Evolutionary conservation across 1,140 invertebrate genomes (phyloP).

Genomic region (Cataglyphis hispanica): DNA sequence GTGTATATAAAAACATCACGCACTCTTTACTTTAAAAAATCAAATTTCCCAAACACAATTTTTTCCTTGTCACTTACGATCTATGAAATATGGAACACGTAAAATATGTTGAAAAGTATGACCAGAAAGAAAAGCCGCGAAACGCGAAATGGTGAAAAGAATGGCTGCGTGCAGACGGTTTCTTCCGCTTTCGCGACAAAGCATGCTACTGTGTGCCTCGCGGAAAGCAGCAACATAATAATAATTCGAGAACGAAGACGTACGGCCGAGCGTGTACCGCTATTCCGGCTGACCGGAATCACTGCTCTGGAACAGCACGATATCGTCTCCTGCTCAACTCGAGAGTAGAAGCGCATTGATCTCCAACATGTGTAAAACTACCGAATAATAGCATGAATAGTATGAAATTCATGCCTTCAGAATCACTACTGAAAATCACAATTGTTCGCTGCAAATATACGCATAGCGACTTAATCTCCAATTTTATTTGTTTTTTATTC

Average conservation of each 20-base stretch:
- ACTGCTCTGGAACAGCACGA: constrained; percentile 84
- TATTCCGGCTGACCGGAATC: constrained; percentile 86
- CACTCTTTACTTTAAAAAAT: neutral
- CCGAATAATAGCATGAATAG: neutral
- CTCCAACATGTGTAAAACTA: constrained; percentile 7
- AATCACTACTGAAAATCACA: neutral
- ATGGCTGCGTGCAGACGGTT: constrained; percentile 63
- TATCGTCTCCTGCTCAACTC: constrained; percentile 60
- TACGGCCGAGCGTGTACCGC: constrained; percentile 81
- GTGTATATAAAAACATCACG: neutral
- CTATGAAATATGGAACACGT: neutral
- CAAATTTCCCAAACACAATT: neutral
- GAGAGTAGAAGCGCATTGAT: constrained; percentile 56
- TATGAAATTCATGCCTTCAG: neutral
- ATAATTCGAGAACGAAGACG: constrained; percentile 80
- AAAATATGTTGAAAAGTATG: constrained; percentile 34
- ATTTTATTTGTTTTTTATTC: neutral
- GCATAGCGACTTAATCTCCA: neutral
- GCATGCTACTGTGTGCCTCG: constrained; percentile 71
- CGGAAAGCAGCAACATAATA: constrained; percentile 73
- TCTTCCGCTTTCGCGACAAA: constrained; percentile 80
- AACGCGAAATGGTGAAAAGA: constrained; percentile 33
- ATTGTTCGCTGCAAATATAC: neutral
- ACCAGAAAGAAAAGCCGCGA: constrained; percentile 29
- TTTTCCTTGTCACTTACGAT: neutral